Percentiles rank a stretch among this genome's conserved stretches.
Evolutionary conservation across 2,797 vertebrate genomes (phyloP).

Genomic region (Myotis myotis): DNA sequence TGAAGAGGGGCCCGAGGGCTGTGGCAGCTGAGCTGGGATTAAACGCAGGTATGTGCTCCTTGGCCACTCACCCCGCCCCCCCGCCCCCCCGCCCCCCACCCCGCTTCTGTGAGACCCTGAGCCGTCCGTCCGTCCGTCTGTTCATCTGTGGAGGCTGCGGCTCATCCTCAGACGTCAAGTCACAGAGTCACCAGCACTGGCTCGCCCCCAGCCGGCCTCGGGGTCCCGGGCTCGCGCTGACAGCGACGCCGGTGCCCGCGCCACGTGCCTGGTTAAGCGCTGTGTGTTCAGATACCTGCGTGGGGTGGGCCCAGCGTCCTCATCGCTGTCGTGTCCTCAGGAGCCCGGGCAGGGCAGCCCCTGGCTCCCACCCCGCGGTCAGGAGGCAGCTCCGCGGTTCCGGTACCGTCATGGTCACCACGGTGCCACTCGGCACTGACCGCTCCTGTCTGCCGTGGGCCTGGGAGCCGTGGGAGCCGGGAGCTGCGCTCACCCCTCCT

Average conservation of each 20-base stretch:
- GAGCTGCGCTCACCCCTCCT: background rate
- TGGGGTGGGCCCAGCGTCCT: background rate
- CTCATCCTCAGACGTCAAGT: background rate
- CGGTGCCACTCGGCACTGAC: accelerated
- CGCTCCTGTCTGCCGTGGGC: background rate
- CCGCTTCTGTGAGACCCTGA: background rate
- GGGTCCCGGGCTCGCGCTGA: background rate
- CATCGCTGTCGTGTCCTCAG: accelerated
- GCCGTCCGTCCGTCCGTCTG: no score
- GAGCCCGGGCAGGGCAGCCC: accelerated
- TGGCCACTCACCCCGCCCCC: background rate
- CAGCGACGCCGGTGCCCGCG: background rate
- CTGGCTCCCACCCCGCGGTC: accelerated
- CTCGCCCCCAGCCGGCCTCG: background rate
- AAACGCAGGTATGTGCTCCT: background rate
- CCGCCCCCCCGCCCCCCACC: accelerated
- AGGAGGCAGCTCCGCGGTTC: no score
- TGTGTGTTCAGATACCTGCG: background rate
- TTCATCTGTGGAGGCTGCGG: background rate
- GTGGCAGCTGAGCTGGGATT: background rate
- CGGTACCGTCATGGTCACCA: no score
- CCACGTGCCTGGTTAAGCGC: background rate
- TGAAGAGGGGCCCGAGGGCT: background rate
- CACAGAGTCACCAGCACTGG: accelerated
- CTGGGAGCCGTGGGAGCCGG: background rate